These are phyloP conservation scores for Pyxicephalus adspersus DNA, from an alignment of 2,113 vertebrate species.

Conservation along the genomic window DNA sequence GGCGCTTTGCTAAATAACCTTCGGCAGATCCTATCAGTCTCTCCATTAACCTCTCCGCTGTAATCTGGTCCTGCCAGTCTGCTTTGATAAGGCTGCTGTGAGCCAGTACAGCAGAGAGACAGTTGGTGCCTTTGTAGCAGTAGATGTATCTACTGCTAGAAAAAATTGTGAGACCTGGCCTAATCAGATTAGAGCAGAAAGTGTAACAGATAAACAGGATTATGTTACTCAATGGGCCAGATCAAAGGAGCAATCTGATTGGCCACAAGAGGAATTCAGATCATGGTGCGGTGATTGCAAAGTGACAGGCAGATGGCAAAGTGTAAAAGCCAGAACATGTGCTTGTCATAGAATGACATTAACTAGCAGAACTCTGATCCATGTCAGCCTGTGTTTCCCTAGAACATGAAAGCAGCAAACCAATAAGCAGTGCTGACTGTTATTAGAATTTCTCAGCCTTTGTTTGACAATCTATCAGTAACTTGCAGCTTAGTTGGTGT, in stretches of 20 bases:
- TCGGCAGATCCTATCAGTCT: constrained; percentile 23
- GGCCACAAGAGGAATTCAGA: neutral
- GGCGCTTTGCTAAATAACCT: constrained; percentile 20
- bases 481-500: too few species aligned
- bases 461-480: too few species aligned
- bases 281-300: neutral
- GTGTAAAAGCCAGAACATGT: neutral
- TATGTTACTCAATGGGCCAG: constrained; percentile 21
- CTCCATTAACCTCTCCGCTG: constrained; percentile 34
- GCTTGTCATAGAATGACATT: neutral
- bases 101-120: neutral
- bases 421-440: constrained; percentile 3
- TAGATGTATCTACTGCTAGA: constrained; percentile 6
- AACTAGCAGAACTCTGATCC: neutral
- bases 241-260: constrained; percentile 38
- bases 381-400: neutral
- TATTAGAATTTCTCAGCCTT: too few species aligned
- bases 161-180: neutral
- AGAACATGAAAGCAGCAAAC: neutral
- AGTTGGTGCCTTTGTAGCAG: constrained; percentile 21
- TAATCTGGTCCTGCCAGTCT: constrained; percentile 36
- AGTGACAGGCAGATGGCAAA: constrained; percentile 19
- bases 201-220: constrained; percentile 49
- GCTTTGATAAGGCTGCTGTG: constrained; percentile 24
- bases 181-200: constrained; percentile 50